These are phyloP conservation scores for Petrolisthes manimaculis DNA, from an alignment of 2,888 invertebrate genomes.

Conservation along the genomic window DNA sequence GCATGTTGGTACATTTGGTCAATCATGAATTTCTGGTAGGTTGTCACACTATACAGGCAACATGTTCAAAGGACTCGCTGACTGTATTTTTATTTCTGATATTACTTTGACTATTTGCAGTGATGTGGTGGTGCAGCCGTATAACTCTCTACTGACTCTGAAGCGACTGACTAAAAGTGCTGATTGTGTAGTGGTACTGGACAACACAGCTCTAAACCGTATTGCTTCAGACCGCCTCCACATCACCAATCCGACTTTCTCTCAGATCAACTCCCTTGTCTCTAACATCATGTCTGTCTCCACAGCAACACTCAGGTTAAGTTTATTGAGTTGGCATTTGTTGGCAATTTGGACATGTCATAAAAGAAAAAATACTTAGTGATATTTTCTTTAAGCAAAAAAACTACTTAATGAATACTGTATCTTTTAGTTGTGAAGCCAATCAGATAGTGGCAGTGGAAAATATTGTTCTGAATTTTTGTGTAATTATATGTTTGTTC, in stretches of 20 bases:
- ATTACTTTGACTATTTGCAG: constrained; percentile 69
- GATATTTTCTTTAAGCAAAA: too few relatives aligned
- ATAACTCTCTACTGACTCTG: constrained; percentile 93
- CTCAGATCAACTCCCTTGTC: constrained; percentile 96
- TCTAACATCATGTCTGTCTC: constrained; percentile 99
- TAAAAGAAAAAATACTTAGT: too few relatives aligned
- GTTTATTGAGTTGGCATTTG: too few relatives aligned
- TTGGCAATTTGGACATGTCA: too few relatives aligned
- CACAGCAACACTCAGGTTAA: constrained; percentile 86
- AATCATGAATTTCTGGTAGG: background rate
- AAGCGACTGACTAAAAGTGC: constrained; percentile 94
- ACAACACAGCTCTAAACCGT: constrained; percentile 96
- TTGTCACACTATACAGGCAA: background rate
- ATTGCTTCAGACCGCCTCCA: constrained; percentile 93
- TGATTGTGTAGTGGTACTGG: constrained; percentile 96
- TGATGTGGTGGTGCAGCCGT: constrained; percentile 96
- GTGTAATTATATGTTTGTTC: background rate
- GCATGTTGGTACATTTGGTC: too few relatives aligned
- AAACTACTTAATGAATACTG: too few relatives aligned
- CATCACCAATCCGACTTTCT: constrained; percentile 95
- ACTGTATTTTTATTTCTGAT: background rate
- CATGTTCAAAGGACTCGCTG: too few relatives aligned
- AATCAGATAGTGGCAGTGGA: too few relatives aligned
- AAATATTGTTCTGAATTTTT: background rate
- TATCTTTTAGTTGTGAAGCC: too few relatives aligned